These are phyloP conservation scores for Danaus plexippus DNA, from an alignment of 1,140 invertebrate species.

Conservation along the genomic window DNA sequence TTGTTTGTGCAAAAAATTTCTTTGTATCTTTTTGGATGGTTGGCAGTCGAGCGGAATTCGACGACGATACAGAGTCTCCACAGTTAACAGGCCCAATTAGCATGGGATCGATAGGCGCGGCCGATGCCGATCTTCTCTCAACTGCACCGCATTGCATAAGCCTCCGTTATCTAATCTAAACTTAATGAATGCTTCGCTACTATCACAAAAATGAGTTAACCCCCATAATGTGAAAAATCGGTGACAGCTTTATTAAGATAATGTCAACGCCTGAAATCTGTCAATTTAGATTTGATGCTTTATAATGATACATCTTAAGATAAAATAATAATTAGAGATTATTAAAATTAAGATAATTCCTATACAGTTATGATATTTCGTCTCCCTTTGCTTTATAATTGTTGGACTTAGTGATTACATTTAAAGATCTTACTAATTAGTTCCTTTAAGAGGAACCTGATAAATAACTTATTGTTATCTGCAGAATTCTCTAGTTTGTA, in stretches of 20 bases:
- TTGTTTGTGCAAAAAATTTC: conserved; percentile 70
- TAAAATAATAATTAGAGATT: too few species aligned
- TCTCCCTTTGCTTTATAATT: too few species aligned
- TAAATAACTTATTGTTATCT: too few species aligned
- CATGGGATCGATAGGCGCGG: conserved; percentile 63
- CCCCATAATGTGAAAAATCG: conserved; percentile 14
- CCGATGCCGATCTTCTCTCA: conserved; percentile 60
- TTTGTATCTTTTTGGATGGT: conserved; percentile 60
- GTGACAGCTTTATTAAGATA: conserved; percentile 13
- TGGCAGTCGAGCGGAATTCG: conserved; percentile 55
- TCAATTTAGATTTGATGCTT: too few species aligned
- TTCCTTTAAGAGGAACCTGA: too few species aligned
- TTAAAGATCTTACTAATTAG: too few species aligned
- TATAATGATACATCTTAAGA: too few species aligned
- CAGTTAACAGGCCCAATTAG: conserved; percentile 58
- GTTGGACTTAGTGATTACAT: too few species aligned
- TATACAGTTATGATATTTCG: too few species aligned
- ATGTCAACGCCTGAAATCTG: conserved; percentile 2
- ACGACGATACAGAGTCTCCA: conserved; percentile 47
- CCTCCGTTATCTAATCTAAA: conserved; percentile 61
- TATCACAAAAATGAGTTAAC: conserved; percentile 39
- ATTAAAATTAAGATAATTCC: too few species aligned
- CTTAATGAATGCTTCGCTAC: conserved; percentile 59
- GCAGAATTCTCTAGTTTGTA: too few species aligned
- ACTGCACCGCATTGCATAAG: conserved; percentile 51